Evolutionary conservation across 2,888 invertebrate species (phyloP).

Genomic region (Timandra comae): DNA sequence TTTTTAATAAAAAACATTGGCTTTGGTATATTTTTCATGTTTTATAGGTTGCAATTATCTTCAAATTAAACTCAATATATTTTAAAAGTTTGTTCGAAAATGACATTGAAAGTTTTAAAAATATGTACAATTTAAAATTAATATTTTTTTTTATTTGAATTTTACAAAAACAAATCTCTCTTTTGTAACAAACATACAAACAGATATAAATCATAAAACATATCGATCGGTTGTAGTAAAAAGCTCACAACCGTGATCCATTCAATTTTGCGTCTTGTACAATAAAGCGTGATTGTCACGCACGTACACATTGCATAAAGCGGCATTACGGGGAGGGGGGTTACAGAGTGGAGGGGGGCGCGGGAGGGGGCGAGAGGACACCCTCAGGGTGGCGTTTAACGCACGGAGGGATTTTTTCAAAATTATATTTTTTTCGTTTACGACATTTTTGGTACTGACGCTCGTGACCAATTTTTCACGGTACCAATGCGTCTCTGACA

Average conservation of each 20-base stretch:
- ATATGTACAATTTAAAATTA: neutral
- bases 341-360: constrained; percentile 27
- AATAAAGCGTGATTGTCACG: constrained; percentile 73
- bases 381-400: constrained; percentile 40
- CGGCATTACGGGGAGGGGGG: constrained; percentile 34
- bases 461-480: constrained; percentile 19
- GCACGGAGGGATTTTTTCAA: constrained; percentile 56
- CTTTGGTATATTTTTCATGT: too few relatives aligned
- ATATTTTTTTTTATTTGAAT: too few relatives aligned
- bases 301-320: constrained; percentile 68
- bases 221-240: constrained; percentile 16
- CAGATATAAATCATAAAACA: constrained; percentile 10
- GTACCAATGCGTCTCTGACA: constrained; percentile 4
- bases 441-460: constrained; percentile 20
- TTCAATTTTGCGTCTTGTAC: constrained; percentile 59
- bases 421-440: constrained; percentile 42
- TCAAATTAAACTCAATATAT: neutral
- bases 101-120: neutral
- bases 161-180: too few relatives aligned
- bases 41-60: neutral
- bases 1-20: too few relatives aligned
- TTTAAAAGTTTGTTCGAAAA: neutral
- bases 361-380: constrained; percentile 47
- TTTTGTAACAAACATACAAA: too few relatives aligned
- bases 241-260: constrained; percentile 40